A percentile compares a stretch with the other conserved stretches of the same genome.
Conservation (phyloP, 2,888 invertebrate genomes). For the Lydus trimaculatus region DNA sequence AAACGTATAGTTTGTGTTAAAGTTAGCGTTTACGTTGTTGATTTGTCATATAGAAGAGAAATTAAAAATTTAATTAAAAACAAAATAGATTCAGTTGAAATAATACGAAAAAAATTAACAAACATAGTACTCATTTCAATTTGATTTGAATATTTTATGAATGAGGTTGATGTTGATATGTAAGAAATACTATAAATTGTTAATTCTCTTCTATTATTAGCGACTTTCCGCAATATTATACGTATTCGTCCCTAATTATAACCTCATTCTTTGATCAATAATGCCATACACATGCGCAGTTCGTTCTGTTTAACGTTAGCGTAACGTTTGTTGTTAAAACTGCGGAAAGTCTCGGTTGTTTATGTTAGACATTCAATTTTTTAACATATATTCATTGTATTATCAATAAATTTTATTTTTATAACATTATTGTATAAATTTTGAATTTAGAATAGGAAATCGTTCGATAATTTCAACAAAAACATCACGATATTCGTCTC, state of each 20-base stretch:
- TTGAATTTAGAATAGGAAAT: conserved; percentile 36
- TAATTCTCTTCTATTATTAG: conserved; percentile 13
- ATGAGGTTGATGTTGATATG: conserved; percentile 33
- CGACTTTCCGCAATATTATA: neutral
- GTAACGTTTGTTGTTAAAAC: neutral
- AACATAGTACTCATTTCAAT: neutral
- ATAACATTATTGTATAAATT: conserved; percentile 34
- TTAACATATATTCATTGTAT: conserved; percentile 43
- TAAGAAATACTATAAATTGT: conserved; percentile 31
- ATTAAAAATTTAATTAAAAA: no score
- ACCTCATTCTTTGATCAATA: no score
- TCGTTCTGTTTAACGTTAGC: neutral
- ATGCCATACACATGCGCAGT: no score
- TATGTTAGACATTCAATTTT: conserved; percentile 17
- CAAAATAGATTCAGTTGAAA: no score
- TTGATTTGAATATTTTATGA: neutral
- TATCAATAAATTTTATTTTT: conserved; percentile 34
- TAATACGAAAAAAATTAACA: conserved; percentile 17
- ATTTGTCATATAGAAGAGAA: neutral
- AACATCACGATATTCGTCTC: conserved; percentile 33
- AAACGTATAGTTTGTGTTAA: neutral
- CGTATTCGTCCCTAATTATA: no score
- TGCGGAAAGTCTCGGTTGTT: neutral
- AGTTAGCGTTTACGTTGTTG: neutral
- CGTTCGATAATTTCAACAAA: conserved; percentile 10